These are phyloP conservation scores for Dreissena rostriformis DNA, from an alignment of 1,140 invertebrate species.

Conservation along the genomic window DNA sequence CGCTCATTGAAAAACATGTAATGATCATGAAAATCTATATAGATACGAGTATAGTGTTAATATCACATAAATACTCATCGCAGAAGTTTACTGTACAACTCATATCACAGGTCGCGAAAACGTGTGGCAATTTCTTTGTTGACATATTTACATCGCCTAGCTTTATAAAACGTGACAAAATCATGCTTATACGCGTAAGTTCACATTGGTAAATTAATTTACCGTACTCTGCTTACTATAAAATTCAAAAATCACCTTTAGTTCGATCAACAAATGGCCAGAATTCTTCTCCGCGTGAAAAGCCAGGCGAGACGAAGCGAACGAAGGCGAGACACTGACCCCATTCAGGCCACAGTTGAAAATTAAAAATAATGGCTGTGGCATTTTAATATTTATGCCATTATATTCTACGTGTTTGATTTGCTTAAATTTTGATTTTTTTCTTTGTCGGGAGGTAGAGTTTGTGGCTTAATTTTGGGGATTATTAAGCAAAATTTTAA, in stretches of 20 bases:
- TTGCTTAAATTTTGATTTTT: neutral
- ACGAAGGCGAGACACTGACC: conserved; percentile 52
- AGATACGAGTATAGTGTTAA: neutral
- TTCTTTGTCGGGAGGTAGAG: neutral
- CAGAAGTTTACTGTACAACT: neutral
- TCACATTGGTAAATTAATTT: neutral
- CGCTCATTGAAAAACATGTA: neutral
- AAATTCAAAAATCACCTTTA: neutral
- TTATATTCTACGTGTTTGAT: neutral
- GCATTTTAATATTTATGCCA: neutral
- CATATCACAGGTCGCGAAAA: conserved; percentile 33
- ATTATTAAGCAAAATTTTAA: conserved; percentile 35
- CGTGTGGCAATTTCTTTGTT: conserved; percentile 37
- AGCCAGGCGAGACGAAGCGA: conserved; percentile 54
- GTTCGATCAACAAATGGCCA: neutral
- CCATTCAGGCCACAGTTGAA: neutral
- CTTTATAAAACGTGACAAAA: neutral
- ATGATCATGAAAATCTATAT: neutral
- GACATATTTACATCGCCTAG: conserved; percentile 29
- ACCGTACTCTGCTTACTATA: neutral
- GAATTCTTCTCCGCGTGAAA: conserved; percentile 18
- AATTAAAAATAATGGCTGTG: neutral
- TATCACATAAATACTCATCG: neutral
- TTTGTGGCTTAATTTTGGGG: conserved; percentile 17
- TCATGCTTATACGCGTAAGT: neutral